Conservation (phyloP, 2,888 invertebrate species). For the Macrosiphum euphorbiae region DNA sequence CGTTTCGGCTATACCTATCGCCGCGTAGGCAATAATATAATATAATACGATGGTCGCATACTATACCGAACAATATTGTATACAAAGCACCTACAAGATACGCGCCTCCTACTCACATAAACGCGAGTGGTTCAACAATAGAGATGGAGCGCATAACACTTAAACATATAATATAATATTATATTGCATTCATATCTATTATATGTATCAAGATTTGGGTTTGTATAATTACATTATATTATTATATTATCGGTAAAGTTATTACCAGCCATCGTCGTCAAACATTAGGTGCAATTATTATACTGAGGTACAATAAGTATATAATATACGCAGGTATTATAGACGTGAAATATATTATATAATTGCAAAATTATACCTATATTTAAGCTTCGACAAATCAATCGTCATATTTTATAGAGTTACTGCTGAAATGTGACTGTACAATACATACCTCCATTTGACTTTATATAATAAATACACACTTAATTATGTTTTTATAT, state of each 20-base stretch:
- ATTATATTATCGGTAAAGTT: not conserved
- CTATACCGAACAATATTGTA: not conserved
- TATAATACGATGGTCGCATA: not conserved
- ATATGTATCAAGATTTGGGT: not conserved
- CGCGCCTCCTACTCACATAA: not conserved
- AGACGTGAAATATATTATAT: not conserved
- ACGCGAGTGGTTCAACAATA: slow-evolving; percentile 7
- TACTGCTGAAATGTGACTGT: not conserved
- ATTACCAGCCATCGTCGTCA: not conserved
- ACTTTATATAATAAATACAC: not conserved
- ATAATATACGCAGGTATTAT: not conserved
- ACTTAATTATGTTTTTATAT: not conserved
- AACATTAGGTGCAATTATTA: not conserved
- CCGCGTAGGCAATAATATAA: not conserved
- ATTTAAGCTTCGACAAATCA: slow-evolving; percentile 13
- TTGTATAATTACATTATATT: not conserved
- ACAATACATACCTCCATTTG: not conserved
- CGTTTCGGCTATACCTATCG: not conserved
- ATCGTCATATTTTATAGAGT: not conserved
- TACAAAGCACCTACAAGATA: not conserved
- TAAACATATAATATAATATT: not conserved
- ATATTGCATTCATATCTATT: not conserved
- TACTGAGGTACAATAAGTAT: not conserved
- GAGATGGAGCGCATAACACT: not conserved
- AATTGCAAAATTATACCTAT: not conserved